These are phyloP conservation scores for Bubo scandiacus DNA, from an alignment of 2,113 vertebrate genomes.

Conservation along the genomic window DNA sequence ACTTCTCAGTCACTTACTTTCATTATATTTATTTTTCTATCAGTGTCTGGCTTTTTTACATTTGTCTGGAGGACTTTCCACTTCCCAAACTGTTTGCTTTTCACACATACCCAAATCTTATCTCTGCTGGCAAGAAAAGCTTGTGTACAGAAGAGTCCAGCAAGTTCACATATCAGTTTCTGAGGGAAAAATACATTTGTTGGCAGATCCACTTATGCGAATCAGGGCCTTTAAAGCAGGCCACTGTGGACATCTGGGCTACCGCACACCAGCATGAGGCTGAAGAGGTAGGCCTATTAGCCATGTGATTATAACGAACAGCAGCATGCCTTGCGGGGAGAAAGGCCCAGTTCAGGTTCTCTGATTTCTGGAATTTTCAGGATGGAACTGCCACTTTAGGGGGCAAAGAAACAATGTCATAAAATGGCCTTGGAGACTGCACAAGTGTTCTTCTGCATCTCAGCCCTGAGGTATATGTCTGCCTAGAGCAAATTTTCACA, in stretches of 20 bases:
- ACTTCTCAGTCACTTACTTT: neutral
- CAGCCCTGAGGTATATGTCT: neutral
- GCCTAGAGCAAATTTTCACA: conserved; percentile 6
- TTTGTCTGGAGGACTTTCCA: neutral
- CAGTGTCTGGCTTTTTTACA: neutral
- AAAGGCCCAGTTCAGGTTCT: neutral
- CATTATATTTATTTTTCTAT: neutral
- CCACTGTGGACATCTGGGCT: neutral
- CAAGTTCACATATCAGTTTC: neutral
- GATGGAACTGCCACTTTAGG: neutral
- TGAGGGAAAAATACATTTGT: neutral
- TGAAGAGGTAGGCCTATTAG: neutral
- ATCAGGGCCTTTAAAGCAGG: neutral
- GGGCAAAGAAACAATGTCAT: neutral
- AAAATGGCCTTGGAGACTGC: neutral
- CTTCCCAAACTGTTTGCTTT: neutral
- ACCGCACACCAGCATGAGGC: accelerated
- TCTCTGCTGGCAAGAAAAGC: neutral
- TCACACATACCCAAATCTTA: neutral
- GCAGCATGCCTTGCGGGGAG: accelerated
- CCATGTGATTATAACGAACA: neutral
- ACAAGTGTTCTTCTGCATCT: neutral
- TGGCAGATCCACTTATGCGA: neutral
- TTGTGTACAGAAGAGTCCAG: neutral
- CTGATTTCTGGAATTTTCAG: neutral